Percentiles rank a stretch among this genome's conserved stretches.
Evolutionary conservation across 2,113 vertebrate species (phyloP).

Genomic region (Xiphophorus couchianus): DNA sequence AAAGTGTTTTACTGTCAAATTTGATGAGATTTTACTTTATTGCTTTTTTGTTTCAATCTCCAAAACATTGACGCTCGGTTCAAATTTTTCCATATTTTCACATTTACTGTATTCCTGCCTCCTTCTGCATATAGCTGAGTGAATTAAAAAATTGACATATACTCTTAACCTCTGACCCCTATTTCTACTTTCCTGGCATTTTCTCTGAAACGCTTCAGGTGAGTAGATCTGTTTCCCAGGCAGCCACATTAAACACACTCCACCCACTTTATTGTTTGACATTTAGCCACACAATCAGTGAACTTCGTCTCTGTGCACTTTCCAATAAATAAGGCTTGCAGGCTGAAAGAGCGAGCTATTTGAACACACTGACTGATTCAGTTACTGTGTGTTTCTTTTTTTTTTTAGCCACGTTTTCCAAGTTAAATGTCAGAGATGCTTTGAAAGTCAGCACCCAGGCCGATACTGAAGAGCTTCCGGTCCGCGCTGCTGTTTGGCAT

Average conservation of each 20-base stretch:
- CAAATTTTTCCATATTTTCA: too few species aligned
- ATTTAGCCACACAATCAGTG: slow-evolving; percentile 28
- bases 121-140: background rate
- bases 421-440: slow-evolving; percentile 45
- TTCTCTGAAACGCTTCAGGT: background rate
- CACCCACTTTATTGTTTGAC: background rate
- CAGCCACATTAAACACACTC: slow-evolving; percentile 1
- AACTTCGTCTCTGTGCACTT: slow-evolving; percentile 6
- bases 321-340: slow-evolving; percentile 6
- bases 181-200: background rate
- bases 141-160: background rate
- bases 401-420: slow-evolving; percentile 7
- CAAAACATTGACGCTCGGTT: background rate
- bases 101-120: background rate
- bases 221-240: background rate
- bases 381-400: background rate
- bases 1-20: too few species aligned
- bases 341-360: background rate
- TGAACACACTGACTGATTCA: slow-evolving; percentile 11
- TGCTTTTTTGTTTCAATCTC: background rate
- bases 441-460: slow-evolving; percentile 31
- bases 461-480: slow-evolving; percentile 15
- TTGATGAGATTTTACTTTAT: too few species aligned
- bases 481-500: background rate
- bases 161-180: background rate